Evolutionary conservation across 2,113 vertebrate genomes (phyloP), one percentile per base, ranked within the genome.

Genomic region (Pseudopipra pipra): DNA sequence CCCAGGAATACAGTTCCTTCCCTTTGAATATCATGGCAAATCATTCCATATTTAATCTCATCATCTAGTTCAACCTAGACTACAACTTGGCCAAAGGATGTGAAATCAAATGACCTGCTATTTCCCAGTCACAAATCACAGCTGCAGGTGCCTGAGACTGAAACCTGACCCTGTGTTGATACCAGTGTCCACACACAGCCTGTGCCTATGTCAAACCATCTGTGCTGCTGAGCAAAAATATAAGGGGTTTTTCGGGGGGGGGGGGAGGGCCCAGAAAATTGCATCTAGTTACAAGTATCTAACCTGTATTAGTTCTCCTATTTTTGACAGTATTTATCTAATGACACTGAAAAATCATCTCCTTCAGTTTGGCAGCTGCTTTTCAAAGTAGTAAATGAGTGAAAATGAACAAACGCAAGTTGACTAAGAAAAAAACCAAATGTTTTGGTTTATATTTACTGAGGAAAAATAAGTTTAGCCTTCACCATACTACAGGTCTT

Each of bases 381-480:
- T 82, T 88, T 52, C 44, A 49, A 63, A 85, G 41, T 4, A 54
- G 14, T 13, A 74, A 37, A 61, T 10, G 20, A 68, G 33, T 76
- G 44, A 78, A 86, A 92, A 52, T 7, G 14, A 87, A 70, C 13
- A 47, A 49, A 58, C 14, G 7, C 22, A 51, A 46, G 12, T 3
- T 24, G n/a, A 19, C 27, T 33, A 39, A 35, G 35, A n/a, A 41
- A 56, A 55, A 54, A 7, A 0, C 1, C 9, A 31, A 31, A 35
- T 1, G 1, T 63, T 82, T 49, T 41, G 12, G 21, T 31, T 35
- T 39, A 28, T 12, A 43, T 4, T 41, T 4, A 31, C 2, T 54
- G 39, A 58, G 73, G 22, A 81, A 81, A 81, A 91, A 31, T 25
- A 79, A 56, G 31, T 43, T 89, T 35, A 91, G 54, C 19, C 41